These are phyloP conservation scores for Choristoneura fumiferana DNA, from an alignment of 1,140 invertebrate genomes.

Conservation along the genomic window DNA sequence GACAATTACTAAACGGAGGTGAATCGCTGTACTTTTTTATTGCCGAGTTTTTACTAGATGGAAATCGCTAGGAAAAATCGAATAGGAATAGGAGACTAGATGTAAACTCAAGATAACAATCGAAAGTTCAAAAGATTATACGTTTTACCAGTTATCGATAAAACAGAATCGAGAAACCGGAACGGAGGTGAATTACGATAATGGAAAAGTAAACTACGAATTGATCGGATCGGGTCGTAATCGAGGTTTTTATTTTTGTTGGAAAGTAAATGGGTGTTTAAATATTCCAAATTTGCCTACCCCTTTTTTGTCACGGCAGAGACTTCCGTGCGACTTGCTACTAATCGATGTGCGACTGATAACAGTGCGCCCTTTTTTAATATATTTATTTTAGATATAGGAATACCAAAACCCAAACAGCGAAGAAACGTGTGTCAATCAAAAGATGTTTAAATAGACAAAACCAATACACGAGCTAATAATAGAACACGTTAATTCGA, in stretches of 20 bases:
- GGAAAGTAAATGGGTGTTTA: conserved; percentile 39
- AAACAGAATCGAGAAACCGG: conserved; percentile 27
- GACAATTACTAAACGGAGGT: conserved; percentile 1
- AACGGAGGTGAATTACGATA: conserved; percentile 30
- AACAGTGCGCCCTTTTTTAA: neutral
- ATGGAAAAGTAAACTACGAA: conserved; percentile 29
- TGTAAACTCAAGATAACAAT: conserved; percentile 17
- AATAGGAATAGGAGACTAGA: neutral
- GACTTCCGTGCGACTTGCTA: conserved; percentile 28
- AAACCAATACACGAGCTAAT: no score
- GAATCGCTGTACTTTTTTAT: neutral
- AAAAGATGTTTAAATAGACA: no score
- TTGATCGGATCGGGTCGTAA: conserved; percentile 36
- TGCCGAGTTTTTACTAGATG: neutral
- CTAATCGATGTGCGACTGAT: conserved; percentile 4
- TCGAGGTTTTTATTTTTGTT: conserved; percentile 39
- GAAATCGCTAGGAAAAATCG: neutral
- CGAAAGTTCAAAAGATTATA: conserved; percentile 21
- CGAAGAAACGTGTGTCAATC: no score
- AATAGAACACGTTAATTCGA: no score
- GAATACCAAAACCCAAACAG: no score
- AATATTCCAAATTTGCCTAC: conserved; percentile 46
- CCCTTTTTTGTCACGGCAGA: conserved; percentile 41
- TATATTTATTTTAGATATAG: no score
- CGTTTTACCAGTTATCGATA: conserved; percentile 29